These are phyloP conservation scores for Botia almorhae DNA, from an alignment of 2,797 vertebrate species.

Conservation along the genomic window DNA sequence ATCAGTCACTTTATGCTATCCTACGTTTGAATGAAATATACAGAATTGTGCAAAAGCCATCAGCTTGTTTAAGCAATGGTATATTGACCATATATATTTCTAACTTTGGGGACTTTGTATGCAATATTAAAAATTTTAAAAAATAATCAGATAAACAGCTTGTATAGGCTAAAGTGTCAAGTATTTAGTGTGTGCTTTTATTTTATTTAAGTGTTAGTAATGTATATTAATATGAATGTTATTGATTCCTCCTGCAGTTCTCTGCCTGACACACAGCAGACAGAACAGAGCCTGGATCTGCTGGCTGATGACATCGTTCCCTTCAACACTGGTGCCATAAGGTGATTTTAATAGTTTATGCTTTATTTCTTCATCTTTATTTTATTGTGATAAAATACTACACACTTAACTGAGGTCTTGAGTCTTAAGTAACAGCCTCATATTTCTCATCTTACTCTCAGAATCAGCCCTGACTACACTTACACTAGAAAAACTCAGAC, in stretches of 20 bases:
- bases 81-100: too few species aligned
- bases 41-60: too few species aligned
- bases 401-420: background rate
- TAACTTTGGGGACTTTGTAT: too few species aligned
- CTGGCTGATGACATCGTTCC: constrained; percentile 64
- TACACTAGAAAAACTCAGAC: constrained; percentile 11
- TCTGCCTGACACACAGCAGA: constrained; percentile 58
- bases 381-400: background rate
- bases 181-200: too few species aligned
- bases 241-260: constrained; percentile 56
- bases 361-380: background rate
- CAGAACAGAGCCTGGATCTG: constrained; percentile 58
- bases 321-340: constrained; percentile 57
- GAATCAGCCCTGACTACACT: constrained; percentile 46
- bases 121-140: too few species aligned
- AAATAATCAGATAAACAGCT: too few species aligned
- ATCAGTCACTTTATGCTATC: constrained; percentile 29
- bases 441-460: constrained; percentile 6
- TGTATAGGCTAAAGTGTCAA: too few species aligned
- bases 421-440: background rate
- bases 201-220: background rate
- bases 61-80: too few species aligned
- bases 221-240: constrained; percentile 31
- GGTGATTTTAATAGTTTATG: constrained; percentile 63
- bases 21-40: too few species aligned